Percentiles rank a stretch among this genome's conserved stretches.
Conservation (phyloP, 2,113 vertebrate species). For the Okapia johnstoni region DNA sequence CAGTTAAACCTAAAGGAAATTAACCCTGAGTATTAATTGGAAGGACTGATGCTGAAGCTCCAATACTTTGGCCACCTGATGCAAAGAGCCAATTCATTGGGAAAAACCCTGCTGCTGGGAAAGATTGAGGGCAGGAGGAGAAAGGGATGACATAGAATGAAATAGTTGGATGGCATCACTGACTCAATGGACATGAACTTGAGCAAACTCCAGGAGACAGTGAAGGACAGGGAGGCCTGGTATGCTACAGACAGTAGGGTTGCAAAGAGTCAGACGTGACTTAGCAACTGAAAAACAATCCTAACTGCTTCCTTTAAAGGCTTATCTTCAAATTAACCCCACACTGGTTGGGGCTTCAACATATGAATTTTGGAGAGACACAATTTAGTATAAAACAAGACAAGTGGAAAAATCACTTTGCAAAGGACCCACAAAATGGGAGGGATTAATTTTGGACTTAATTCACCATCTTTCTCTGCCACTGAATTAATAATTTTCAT, state of each 20-base stretch:
- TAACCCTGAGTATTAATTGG: neutral
- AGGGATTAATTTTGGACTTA: neutral
- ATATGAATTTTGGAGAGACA: neutral
- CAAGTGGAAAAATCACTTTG: neutral
- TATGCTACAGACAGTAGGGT: neutral
- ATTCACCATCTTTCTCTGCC: neutral
- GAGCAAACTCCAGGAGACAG: neutral
- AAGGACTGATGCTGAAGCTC: neutral
- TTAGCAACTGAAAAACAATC: neutral
- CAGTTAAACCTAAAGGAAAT: neutral
- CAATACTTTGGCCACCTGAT: neutral
- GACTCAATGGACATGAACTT: neutral
- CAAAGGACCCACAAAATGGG: fast-evolving
- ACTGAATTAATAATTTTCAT: neutral
- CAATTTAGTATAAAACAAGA: neutral
- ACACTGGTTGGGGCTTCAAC: neutral
- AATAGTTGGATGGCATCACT: neutral
- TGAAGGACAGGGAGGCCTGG: neutral
- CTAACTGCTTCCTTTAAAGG: neutral
- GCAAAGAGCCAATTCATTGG: neutral
- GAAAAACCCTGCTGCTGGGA: neutral
- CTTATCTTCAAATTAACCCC: neutral
- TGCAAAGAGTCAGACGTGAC: neutral
- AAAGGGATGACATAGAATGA: neutral
- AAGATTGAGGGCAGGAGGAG: neutral